phyloP scores from a whole-genome alignment of 2,888 invertebrate species.

The Adela reaumurella region DNA sequence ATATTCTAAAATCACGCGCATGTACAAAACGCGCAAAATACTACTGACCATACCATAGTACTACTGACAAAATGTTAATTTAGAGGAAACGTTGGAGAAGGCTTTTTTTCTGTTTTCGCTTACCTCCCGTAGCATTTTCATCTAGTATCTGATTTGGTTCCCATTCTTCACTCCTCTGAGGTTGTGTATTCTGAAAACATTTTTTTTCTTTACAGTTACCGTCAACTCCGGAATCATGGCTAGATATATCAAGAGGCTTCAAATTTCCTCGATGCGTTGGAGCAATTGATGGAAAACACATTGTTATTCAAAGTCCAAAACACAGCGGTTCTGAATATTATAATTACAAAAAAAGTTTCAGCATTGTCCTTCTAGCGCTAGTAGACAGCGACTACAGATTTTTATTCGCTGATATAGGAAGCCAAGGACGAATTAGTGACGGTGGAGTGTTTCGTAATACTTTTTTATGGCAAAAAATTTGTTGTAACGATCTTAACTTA shows the following conservation, averaged over 20 bases:
- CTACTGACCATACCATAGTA: too few species aligned
- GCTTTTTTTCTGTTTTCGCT: too few species aligned
- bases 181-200: too few species aligned
- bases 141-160: too few species aligned
- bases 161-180: too few species aligned
- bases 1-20: too few species aligned
- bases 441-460: conserved; percentile 5
- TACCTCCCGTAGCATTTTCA: too few species aligned
- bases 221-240: conserved; percentile 4
- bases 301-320: conserved; percentile 15
- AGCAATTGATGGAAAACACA: conserved; percentile 17
- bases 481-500: neutral
- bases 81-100: too few species aligned
- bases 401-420: conserved; percentile 15
- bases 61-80: too few species aligned
- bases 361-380: conserved; percentile 18
- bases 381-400: conserved; percentile 19
- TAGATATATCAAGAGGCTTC: conserved; percentile 9
- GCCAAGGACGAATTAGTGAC: conserved; percentile 16
- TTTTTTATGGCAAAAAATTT: neutral
- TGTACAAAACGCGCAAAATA: too few species aligned
- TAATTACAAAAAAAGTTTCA: conserved; percentile 19
- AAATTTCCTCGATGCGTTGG: conserved; percentile 7
- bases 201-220: too few species aligned
- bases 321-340: conserved; percentile 17